Base-by-base conservation (phyloP, 2,113 vertebrate species). In the Entelurus aequoreus region DNA sequence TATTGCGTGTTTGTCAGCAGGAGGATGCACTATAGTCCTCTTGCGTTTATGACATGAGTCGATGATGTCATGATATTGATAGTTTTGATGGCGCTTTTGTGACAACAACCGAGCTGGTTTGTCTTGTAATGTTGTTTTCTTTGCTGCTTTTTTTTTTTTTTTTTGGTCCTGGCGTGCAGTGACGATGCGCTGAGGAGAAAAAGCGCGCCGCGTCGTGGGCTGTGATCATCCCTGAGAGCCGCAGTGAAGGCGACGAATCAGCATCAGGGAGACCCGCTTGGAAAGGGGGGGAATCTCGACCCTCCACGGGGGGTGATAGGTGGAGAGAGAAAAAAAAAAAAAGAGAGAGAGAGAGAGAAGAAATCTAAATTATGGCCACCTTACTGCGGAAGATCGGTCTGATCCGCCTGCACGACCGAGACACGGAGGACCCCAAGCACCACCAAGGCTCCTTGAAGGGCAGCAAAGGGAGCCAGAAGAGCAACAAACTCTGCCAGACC, bases 361-460 rank as follows among this genome's bases (percentile, higher is more conserved):
- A 69, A 68, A 69, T 66, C 59, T 36, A 79, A 78, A 89, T 76
- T 84, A 98, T 98, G 96, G 96, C 96, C 84, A 98, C 94, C 76
- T 88, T 97, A 88, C 93, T 97, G 84, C 94, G 96, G 74, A 96
- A 98, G 84, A 98, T 98, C 87, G 96, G 96, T 83, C 92, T 98
- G 67, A 98, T 98, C 83, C 95, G 95, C 62, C 93, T 98, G 82
- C 94, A 97, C 90, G 94, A 94, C 87, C 91, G 95, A 76, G 96
- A 98, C 90, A 98, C 95, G 13, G 95, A 97, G 87, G 95, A 96
- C 84, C 95, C 95, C 65, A 98, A 98, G 88, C 95, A 96, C 83
- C 94, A 93, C 50, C 94, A 94, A 80, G 94, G 93, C 79, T 94
- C 94, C 36, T 89, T 94, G 62, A 93, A 97, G 77, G 91, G 93